A percentile compares a stretch with the other conserved stretches of the same genome.
Evolutionary conservation across 1,140 invertebrate species (phyloP).

Genomic region (Conus ventricosus): DNA sequence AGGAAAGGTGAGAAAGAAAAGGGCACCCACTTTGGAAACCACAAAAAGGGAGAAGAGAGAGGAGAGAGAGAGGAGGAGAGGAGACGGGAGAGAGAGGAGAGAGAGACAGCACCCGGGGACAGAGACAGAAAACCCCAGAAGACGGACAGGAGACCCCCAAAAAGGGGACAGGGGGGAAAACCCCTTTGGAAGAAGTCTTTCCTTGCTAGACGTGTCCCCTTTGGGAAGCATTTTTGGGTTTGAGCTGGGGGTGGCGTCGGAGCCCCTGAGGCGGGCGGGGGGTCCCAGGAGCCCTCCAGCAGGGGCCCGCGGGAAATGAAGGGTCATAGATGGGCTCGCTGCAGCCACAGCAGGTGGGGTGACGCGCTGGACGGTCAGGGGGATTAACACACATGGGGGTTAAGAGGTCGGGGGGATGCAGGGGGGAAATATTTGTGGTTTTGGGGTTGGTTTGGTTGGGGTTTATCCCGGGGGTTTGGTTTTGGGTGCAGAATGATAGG

Average conservation of each 20-base stretch:
- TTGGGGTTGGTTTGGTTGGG: neutral
- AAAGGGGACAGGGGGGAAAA: neutral
- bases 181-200: neutral
- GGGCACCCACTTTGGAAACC: neutral
- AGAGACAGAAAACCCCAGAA: too few relatives aligned
- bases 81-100: neutral
- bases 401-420: too few relatives aligned
- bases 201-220: slow-evolving; percentile 8
- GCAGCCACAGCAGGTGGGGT: slow-evolving; percentile 4
- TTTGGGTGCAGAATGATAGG: too few relatives aligned
- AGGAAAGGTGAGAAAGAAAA: slow-evolving; percentile 28
- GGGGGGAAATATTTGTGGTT: neutral
- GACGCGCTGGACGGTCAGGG: neutral
- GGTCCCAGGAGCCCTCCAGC: slow-evolving; percentile 3
- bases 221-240: neutral
- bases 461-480: too few relatives aligned
- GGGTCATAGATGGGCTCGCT: slow-evolving; percentile 4
- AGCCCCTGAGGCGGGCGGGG: neutral
- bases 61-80: neutral
- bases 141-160: neutral
- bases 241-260: slow-evolving; percentile 9
- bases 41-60: slow-evolving; percentile 7
- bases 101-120: too few relatives aligned
- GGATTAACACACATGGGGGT: neutral
- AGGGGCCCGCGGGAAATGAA: slow-evolving; percentile 5